Evolutionary conservation across 35 echinoderm and acorn worm species (phyloP).

Genomic region (Eucidaris tribuloides): DNA sequence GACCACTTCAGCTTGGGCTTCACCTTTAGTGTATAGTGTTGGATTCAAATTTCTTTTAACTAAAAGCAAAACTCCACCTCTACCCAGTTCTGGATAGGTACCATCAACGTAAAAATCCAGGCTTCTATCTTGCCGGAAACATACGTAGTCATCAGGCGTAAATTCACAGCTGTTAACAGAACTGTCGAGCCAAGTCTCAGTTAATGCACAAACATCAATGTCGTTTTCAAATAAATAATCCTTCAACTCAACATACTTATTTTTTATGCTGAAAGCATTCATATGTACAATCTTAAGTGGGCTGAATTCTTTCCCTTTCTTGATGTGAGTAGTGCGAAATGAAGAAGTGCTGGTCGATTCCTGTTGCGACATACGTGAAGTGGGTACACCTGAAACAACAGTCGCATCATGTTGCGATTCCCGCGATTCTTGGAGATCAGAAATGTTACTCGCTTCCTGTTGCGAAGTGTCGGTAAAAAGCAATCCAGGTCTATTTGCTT

Average conservation of each 20-base stretch:
- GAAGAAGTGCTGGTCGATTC: no score
- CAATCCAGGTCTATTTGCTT: no score
- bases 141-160: constrained; percentile 28
- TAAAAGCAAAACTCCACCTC: constrained; percentile 16
- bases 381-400: no score
- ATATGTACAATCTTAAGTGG: no score
- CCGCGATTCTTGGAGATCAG: no score
- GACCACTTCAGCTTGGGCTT: constrained; percentile 13
- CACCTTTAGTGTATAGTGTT: neutral
- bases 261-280: no score
- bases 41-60: constrained; percentile 38
- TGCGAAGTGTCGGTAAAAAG: no score
- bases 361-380: no score
- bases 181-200: constrained; percentile 32
- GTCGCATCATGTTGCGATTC: no score
- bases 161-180: constrained; percentile 4
- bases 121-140: constrained; percentile 22
- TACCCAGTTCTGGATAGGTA: neutral
- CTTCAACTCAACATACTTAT: constrained; percentile 25
- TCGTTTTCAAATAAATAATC: constrained; percentile 34
- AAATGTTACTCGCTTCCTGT: no score
- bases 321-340: no score
- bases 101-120: constrained; percentile 24
- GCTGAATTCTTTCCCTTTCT: no score
- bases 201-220: constrained; percentile 29